Conservation (phyloP, 2,888 invertebrate species). For the Epinotia ramella region DNA sequence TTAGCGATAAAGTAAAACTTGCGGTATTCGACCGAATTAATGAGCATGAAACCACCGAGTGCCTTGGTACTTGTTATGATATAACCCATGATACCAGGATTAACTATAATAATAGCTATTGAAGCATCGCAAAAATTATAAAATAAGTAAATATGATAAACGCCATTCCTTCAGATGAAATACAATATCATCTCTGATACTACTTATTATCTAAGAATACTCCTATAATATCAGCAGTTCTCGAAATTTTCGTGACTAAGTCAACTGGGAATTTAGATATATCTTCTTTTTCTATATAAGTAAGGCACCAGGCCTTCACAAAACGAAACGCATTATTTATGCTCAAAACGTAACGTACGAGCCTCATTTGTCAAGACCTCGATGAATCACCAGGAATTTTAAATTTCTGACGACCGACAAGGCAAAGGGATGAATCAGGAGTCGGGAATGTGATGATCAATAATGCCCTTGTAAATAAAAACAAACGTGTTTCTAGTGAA, state of each 20-base stretch:
- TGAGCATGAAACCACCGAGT: conserved; percentile 53
- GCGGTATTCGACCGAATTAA: conserved; percentile 57
- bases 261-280: background rate
- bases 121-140: background rate
- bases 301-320: conserved; percentile 1
- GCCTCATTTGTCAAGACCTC: conserved; percentile 46
- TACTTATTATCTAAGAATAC: background rate
- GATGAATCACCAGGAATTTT: conserved; percentile 65
- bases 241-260: background rate
- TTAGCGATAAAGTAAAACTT: conserved; percentile 54
- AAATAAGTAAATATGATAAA: background rate
- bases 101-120: conserved; percentile 6
- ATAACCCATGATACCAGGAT: conserved; percentile 28
- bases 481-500: conserved; percentile 3
- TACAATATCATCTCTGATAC: background rate
- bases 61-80: conserved; percentile 48
- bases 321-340: conserved; percentile 17
- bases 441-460: conserved; percentile 50
- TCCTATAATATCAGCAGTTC: background rate
- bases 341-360: conserved; percentile 20
- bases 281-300: conserved; percentile 11
- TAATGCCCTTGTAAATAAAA: conserved; percentile 27
- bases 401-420: conserved; percentile 66
- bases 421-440: conserved; percentile 68
- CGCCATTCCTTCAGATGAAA: background rate